These are phyloP conservation scores for Pseudomugil tenellus DNA, from an alignment of 2,797 vertebrate genomes.

Conservation along the genomic window DNA sequence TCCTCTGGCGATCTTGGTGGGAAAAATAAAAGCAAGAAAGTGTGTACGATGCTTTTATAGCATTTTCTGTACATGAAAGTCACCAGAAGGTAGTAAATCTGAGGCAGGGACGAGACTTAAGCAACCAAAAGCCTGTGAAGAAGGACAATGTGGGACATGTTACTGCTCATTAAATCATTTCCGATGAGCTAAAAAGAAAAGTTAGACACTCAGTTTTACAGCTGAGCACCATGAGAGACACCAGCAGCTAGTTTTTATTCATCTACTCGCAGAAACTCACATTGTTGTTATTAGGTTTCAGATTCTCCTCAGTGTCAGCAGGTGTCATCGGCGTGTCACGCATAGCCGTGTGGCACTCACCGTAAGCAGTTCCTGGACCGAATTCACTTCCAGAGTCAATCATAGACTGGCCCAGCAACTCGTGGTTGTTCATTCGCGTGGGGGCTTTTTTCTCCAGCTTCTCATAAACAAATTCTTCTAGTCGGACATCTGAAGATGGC, in stretches of 20 bases:
- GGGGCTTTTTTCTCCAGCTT: conserved; percentile 98
- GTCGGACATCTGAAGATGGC: conserved; percentile 89
- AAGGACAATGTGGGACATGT: background rate
- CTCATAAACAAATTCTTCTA: conserved; percentile 98
- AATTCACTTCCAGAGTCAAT: conserved; percentile 95
- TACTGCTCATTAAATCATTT: background rate
- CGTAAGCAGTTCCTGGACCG: conserved; percentile 95
- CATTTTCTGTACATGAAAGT: background rate
- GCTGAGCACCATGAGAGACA: no score
- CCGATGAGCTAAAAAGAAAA: background rate
- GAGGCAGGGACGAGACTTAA: no score
- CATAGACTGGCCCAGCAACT: conserved; percentile 94
- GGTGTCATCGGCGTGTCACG: conserved; percentile 1
- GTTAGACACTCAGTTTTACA: background rate
- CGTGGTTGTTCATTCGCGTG: conserved; percentile 93
- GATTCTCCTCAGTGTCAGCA: background rate
- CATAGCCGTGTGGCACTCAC: conserved; percentile 77
- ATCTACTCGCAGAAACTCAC: no score
- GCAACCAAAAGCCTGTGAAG: background rate
- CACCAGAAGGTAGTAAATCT: no score
- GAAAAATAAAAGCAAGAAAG: background rate
- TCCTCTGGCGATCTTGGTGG: background rate
- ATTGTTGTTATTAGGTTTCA: no score
- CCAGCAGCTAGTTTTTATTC: no score
- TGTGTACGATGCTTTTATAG: no score